These are phyloP conservation scores for Andrena praecox DNA, from an alignment of 2,888 invertebrate species.

Conservation along the genomic window DNA sequence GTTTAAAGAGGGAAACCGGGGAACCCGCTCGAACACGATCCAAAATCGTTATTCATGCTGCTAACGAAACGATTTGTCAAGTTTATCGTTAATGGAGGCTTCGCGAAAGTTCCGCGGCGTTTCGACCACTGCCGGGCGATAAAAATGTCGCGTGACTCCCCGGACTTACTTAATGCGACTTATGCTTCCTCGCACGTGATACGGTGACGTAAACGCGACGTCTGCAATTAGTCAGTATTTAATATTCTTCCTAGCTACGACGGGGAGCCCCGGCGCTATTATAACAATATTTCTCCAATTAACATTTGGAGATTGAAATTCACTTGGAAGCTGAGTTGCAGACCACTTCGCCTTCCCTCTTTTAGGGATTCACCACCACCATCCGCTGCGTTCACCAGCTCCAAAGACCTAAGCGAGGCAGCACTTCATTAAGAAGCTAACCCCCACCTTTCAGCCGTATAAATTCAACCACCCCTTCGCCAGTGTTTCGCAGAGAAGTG, in stretches of 20 bases:
- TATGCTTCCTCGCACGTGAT: neutral
- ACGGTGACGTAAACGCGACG: neutral
- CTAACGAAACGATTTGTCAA: constrained; percentile 57
- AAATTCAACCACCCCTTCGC: neutral
- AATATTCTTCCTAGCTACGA: neutral
- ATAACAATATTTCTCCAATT: neutral
- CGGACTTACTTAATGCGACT: neutral
- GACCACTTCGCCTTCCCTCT: neutral
- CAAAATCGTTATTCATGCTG: constrained; percentile 26
- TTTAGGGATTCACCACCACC: neutral
- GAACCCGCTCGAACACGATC: constrained; percentile 26
- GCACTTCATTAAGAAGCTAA: neutral
- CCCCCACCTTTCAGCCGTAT: neutral
- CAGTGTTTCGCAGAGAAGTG: neutral
- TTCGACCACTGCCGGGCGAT: constrained; percentile 6
- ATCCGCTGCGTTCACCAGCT: too few species aligned
- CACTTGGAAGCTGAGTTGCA: too few species aligned
- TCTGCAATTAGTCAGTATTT: neutral
- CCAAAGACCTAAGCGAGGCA: too few species aligned
- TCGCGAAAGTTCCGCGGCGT: neutral
- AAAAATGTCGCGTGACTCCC: constrained; percentile 37
- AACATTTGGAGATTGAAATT: too few species aligned
- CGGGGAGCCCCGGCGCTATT: neutral
- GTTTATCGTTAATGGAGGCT: constrained; percentile 36
- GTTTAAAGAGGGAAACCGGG: neutral